Evolutionary conservation across 2,113 vertebrate species (phyloP), one percentile per base, ranked within the genome.

Genomic region (Passerina amoena): DNA sequence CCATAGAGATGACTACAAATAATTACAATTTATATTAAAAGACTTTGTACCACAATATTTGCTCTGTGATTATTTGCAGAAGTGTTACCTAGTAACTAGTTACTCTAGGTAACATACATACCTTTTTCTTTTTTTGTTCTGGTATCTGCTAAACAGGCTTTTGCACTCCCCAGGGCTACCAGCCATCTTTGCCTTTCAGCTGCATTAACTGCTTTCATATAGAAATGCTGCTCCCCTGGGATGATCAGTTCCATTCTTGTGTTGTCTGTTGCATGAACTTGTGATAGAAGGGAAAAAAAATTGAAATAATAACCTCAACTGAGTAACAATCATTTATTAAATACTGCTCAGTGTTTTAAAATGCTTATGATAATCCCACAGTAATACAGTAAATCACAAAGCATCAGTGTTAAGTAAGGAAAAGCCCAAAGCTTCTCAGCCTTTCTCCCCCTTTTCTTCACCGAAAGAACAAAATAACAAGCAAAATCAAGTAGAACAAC

Each of bases 51-150:
- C 25, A 91, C 38, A 75, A 10, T n/a, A 87, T 75, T 51, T 78
- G 24, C 40, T 56, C 24, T 54, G n/a, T 14, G 24, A 28, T 66
- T 68, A 79, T 12, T 15, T 22, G 12, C 31, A 75, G 70, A 89
- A 68, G 23, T 12, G 3, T 27, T 27, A 60, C 16, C 16, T 37
- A 60, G 35, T 18, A 37, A 18, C 57, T 59, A 59, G n/a, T 35
- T 35, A 27, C 12, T 86, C 28, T 65, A 80, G 13, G 25, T 35
- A 80, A 71, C 11, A 88, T 57, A 66, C 72, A 28, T 95, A 99
- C 98, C 98, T 98, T 98, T 99, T 95, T 99, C 98, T 92, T 99
- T 99, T 95, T 98, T 98, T 45, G 98, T 98, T 88, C 98, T 98
- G 37, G 95, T 98, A 91, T 99, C 98, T 50, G 98, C 97, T 96